A percentile compares a stretch with the other conserved stretches of the same genome.
Evolutionary conservation across 2,113 vertebrate species (phyloP).

Genomic region (Corvus moneduloides): DNA sequence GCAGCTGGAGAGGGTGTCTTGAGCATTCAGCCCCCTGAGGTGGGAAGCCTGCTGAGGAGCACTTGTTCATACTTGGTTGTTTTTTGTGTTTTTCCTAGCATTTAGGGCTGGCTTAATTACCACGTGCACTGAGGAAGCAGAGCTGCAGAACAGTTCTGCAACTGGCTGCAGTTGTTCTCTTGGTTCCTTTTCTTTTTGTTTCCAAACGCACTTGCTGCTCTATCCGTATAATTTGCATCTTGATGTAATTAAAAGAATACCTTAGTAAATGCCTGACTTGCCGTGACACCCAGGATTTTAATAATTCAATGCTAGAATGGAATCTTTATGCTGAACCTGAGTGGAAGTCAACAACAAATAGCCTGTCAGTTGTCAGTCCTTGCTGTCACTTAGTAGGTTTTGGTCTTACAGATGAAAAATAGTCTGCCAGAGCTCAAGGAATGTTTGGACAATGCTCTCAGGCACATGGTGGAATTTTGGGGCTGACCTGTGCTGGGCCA

Average conservation of each 20-base stretch:
- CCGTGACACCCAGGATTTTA: slow-evolving; percentile 42
- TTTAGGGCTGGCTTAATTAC: neutral
- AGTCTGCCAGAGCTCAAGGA: neutral
- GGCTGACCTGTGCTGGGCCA: neutral
- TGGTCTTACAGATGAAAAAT: neutral
- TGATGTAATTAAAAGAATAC: slow-evolving; percentile 15
- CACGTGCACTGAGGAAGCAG: neutral
- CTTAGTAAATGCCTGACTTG: slow-evolving; percentile 53
- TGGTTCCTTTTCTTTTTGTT: neutral
- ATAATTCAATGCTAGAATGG: slow-evolving; percentile 53
- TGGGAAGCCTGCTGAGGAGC: neutral
- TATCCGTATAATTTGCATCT: slow-evolving; percentile 59
- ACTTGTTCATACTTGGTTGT: accelerated
- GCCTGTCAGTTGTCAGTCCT: neutral
- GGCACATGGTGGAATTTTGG: neutral
- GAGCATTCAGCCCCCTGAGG: neutral
- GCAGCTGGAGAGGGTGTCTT: neutral
- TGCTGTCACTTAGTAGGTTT: neutral
- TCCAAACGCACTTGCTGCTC: neutral
- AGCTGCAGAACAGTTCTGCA: neutral
- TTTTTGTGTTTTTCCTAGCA: neutral
- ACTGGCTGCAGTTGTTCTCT: neutral
- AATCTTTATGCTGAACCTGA: neutral
- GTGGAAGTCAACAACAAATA: neutral
- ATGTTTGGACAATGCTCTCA: neutral